phyloP scores from a whole-genome alignment of 1,140 invertebrate species.

The Tetramorium parvispinum region DNA sequence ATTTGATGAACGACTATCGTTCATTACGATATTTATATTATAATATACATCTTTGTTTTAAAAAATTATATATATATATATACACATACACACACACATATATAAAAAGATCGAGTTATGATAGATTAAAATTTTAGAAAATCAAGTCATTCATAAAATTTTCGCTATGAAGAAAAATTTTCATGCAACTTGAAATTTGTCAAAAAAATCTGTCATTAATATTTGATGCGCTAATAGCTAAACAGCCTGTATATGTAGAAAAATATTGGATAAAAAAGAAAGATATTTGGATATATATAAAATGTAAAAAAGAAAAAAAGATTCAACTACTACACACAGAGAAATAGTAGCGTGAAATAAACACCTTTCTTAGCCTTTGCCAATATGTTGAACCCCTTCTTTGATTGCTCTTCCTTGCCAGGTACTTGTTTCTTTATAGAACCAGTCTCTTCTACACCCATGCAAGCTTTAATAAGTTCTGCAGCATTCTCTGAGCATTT shows the following conservation, averaged over 20 bases:
- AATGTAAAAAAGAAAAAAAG: conserved; percentile 30
- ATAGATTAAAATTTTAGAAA: conserved; percentile 7
- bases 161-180: conserved; percentile 29
- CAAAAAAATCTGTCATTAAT: conserved; percentile 47
- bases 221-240: conserved; percentile 50
- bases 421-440: conserved; percentile 83
- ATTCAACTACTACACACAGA: conserved; percentile 58
- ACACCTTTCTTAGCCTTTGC: conserved; percentile 85
- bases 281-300: conserved; percentile 30
- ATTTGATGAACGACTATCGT: conserved; percentile 19
- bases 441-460: conserved; percentile 87
- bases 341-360: conserved; percentile 68
- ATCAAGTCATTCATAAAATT: conserved; percentile 25
- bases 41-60: background rate
- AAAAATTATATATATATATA: background rate
- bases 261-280: conserved; percentile 34
- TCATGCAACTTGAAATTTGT: conserved; percentile 49
- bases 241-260: conserved; percentile 49
- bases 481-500: conserved; percentile 90
- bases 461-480: conserved; percentile 89
- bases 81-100: background rate
- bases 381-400: conserved; percentile 84
- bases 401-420: conserved; percentile 83
- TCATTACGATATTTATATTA: background rate
- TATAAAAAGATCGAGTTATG: background rate